Evolutionary conservation across 2,888 invertebrate genomes (phyloP).

Genomic region (Choristoneura rosaceana): DNA sequence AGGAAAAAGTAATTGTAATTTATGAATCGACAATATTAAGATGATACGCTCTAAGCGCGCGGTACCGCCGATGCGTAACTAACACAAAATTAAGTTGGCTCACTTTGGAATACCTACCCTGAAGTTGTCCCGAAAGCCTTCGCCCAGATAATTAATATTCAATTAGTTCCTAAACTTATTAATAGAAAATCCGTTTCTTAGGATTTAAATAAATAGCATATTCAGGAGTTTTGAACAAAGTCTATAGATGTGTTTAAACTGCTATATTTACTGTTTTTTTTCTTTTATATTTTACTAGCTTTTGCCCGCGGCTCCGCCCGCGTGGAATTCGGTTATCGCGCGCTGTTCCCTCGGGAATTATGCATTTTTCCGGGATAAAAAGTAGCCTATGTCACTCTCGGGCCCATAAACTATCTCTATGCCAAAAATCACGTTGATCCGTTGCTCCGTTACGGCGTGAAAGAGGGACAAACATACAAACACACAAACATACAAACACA

Average conservation of each 20-base stretch:
- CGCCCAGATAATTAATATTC: conserved; percentile 33
- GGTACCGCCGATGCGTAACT: conserved; percentile 5
- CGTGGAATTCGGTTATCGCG: no score
- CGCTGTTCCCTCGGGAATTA: no score
- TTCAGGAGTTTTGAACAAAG: background rate
- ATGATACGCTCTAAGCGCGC: conserved; percentile 1
- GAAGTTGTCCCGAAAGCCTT: conserved; percentile 24
- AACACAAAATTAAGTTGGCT: conserved; percentile 31
- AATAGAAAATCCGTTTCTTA: conserved; percentile 29
- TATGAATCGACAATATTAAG: conserved; percentile 17
- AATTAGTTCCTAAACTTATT: conserved; percentile 38
- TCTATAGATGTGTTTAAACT: background rate
- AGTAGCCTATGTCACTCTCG: no score
- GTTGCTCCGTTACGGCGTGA: no score
- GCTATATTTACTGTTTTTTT: background rate
- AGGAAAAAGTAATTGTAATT: conserved; percentile 21
- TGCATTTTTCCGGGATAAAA: no score
- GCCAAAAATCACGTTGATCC: no score
- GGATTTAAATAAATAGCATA: conserved; percentile 21
- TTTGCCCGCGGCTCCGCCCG: no score
- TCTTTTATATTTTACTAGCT: no score
- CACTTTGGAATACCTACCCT: conserved; percentile 21
- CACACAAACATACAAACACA: no score
- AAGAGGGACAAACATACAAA: no score
- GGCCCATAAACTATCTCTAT: no score